Evolutionary conservation across 2,888 invertebrate genomes (phyloP), one percentile per base, ranked within the genome.

Genomic region (Matsumyia berberina): DNA sequence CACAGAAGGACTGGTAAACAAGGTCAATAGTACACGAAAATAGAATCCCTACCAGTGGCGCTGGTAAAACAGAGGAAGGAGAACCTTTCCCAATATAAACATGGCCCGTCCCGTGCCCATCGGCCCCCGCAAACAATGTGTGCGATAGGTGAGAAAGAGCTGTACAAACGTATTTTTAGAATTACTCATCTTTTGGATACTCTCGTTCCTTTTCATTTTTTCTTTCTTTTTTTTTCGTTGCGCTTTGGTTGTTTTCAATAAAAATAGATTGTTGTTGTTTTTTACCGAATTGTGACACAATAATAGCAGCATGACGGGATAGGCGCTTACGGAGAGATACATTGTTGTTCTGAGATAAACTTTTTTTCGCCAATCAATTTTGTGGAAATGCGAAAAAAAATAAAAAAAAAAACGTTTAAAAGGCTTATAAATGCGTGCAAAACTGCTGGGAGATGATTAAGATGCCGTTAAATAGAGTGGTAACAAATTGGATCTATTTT

Each of bases 41-140:
- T 67, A 67, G 67, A 67, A 67, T 67, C 39, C 67, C 67, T 67
- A 12, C 53, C n/a, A n/a, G n/a, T n/a, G n/a, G n/a, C n/a, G n/a
- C n/a, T n/a, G n/a, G n/a, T n/a, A n/a, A n/a, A 31, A 5, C 8
- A 31, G 39, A 17, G 6, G 33, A 12, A 53, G 67, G 53, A 42
- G 53, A 67, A 67, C 67, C 67, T 67, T 67, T 67, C 53, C 31
- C 67, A 67, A 67, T 37, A 67, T 24, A 46, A 64, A 49, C 19
- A 49, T 11, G 51, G n/a, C n/a, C n/a, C n/a, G n/a, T n/a, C n/a
- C n/a, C n/a, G n/a, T n/a, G n/a, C n/a, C n/a, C n/a, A n/a, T n/a
- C n/a, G n/a, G n/a, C n/a, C 15, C 15, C 11, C 17, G 11, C 31
- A 62, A 9, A 46, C 29, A 51, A 15, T 37, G 9, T 19, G 24